Evolutionary conservation across 1,140 invertebrate genomes (phyloP).

Genomic region (Asobara japonica): DNA sequence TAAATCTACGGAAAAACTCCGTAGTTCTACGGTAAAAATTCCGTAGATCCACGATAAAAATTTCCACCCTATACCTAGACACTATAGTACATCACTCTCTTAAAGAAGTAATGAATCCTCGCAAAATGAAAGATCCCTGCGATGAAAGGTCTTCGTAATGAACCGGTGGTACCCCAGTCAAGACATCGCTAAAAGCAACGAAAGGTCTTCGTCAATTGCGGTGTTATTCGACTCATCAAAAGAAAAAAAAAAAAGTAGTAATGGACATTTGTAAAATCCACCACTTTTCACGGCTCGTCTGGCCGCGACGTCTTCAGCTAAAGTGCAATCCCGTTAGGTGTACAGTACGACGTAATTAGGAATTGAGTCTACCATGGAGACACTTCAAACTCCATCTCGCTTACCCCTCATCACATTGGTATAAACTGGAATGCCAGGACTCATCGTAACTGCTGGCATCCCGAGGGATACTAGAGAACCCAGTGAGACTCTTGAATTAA

Average conservation of each 20-base stretch:
- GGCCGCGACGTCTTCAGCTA: constrained; percentile 14
- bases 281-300: constrained; percentile 22
- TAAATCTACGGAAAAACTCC: too few species aligned
- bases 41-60: too few species aligned
- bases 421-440: constrained; percentile 18
- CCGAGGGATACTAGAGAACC: constrained; percentile 12
- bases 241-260: background rate
- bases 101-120: too few species aligned
- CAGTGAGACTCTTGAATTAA: constrained; percentile 35
- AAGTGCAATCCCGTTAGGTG: background rate
- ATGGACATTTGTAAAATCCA: constrained; percentile 14
- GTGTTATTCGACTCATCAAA: background rate
- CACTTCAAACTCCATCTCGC: background rate
- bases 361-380: background rate
- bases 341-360: constrained; percentile 16
- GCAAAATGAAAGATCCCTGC: too few species aligned
- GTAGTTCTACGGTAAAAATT: too few species aligned
- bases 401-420: background rate
- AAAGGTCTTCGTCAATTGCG: background rate
- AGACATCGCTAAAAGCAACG: too few species aligned
- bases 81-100: too few species aligned
- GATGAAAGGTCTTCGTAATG: too few species aligned
- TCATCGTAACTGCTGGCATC: constrained; percentile 9
- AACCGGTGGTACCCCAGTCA: too few species aligned
- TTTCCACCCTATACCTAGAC: too few species aligned